Base-by-base conservation (phyloP, 2,888 invertebrate species). In the Aspidapion aeneum region DNA sequence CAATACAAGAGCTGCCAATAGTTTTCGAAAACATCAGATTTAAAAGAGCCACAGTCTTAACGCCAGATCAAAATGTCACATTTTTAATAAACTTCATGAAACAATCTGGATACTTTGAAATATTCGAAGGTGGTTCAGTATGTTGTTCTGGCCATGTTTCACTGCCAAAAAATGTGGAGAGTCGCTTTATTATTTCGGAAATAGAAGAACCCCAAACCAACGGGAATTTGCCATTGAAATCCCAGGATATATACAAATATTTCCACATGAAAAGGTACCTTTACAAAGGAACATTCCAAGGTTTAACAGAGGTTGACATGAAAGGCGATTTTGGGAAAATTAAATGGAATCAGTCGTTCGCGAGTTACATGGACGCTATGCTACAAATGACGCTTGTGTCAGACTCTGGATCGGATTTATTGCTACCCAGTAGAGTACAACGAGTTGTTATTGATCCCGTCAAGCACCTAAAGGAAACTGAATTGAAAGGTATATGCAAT, bases 281-380 rank as follows among this genome's bases (percentile, higher is more conserved):
- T 52, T 86, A 86, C 70, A 74, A 76, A 1, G 82, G 82, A 1
- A 55, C 77, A 0, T 86, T 86, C 73, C 78, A 79, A 64, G 83
- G 85, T 12, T 75, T 88, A 1, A 71, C 77, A 2, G 77, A 79
- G 19, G 75, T 82, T 1, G 82, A 84, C 57, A 77, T 79, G 57
- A 72, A 75, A 60, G 84, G 79, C 1, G 67, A 63, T 0, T 73
- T 71, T 2, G 83, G 80, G 2, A 75, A 68, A 18, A 70, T 84
- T 9, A 63, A 69, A 5, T 90, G 89, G 89, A 77, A 77, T 16
- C 84, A 83, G 63, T 87, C 88, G 71, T 90, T 89, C 87, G 83
- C 87, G 1, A 83, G 87, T 0, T 90, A 88, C 74, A 79, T 90
- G 76, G 90, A 90, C 72, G 86, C 85, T 16, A 85, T 90, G 83